Base-by-base conservation (phyloP, 2,797 vertebrate genomes). In the Apogon hyalosoma region DNA sequence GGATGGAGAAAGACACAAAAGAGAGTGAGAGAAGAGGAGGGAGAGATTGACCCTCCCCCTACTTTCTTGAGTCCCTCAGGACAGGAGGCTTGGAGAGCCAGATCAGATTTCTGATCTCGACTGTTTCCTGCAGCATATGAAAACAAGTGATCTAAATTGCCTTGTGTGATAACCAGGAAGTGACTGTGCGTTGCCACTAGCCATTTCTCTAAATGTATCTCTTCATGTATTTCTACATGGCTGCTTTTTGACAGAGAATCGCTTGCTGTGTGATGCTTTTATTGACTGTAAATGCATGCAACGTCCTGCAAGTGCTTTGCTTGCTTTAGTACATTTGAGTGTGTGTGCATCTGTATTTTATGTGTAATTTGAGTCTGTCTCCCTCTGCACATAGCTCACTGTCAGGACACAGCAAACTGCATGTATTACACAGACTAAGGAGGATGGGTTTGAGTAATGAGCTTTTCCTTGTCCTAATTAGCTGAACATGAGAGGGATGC, bases 381-480 rank as follows among this genome's bases (percentile, higher is more conserved):
- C 73, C 53, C 69, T 79, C 69, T 76, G 79, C 79, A 85, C 88
- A 92, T 90, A 91, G 87, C 88, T 93, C 90, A 92, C 78, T 91
- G 90, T 92, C 91, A 89, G 88, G 88, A 89, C 84, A 83, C 80
- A 79, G 90, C 86, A 91, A 92, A 92, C 80, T 84, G 90, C 90
- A 83, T 90, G 89, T 91, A 87, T 91, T 90, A 90, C 89, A 90
- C 83, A 81, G 86, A 89, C 87, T 83, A 85, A 95, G 94, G 93
- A 95, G 94, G 94, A 91, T 94, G 91, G 94, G 92, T 94, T 88
- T 75, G 85, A 92, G 92, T 93, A 94, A 94, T 92, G 91, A 92
- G 92, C 92, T 94, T 92, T 88, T 92, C 85, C 88, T 92, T 93
- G 91, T 93, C 92, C 92, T 94, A 94, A 94, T 95, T 94, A 91